Percentiles rank a stretch among this genome's conserved stretches.
These are phyloP conservation scores for Dinomys branickii DNA, from an alignment of 2,113 vertebrate species.

Conservation along the genomic window DNA sequence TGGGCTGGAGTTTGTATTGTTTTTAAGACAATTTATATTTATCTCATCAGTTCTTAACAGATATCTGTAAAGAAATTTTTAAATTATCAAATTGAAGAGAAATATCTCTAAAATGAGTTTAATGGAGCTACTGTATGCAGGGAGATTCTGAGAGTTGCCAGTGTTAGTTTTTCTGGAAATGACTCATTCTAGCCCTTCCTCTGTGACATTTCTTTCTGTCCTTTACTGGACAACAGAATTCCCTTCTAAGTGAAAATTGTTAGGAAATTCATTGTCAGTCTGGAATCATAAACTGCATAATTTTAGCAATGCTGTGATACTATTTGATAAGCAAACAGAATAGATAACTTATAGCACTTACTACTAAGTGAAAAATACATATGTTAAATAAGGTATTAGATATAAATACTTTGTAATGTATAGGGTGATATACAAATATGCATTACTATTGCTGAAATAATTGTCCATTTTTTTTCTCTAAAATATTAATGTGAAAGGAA, in stretches of 20 bases:
- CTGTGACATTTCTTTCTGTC: not conserved
- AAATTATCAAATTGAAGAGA: not conserved
- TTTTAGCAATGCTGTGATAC: not conserved
- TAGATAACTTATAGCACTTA: not conserved
- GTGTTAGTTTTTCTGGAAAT: not conserved
- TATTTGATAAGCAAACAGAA: not conserved
- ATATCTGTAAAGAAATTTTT: not conserved
- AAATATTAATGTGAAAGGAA: not conserved
- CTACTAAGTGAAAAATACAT: too few relatives aligned
- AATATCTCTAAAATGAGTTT: not conserved
- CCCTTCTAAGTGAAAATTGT: not conserved
- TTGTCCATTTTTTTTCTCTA: not conserved
- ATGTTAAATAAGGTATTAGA: not conserved
- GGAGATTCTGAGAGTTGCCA: not conserved
- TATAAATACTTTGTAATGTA: not conserved
- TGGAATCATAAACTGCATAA: not conserved
- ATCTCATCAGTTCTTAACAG: not conserved
- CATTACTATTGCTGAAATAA: not conserved
- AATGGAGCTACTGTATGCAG: not conserved
- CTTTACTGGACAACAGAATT: not conserved
- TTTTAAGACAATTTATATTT: not conserved
- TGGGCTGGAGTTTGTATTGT: not conserved
- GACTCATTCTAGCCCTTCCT: not conserved
- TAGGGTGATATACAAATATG: not conserved
- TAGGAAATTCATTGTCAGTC: not conserved